A percentile compares a stretch with the other conserved stretches of the same genome.
Conservation (phyloP, 1,140 invertebrate species). For the Ctenoplectra terminalis region DNA sequence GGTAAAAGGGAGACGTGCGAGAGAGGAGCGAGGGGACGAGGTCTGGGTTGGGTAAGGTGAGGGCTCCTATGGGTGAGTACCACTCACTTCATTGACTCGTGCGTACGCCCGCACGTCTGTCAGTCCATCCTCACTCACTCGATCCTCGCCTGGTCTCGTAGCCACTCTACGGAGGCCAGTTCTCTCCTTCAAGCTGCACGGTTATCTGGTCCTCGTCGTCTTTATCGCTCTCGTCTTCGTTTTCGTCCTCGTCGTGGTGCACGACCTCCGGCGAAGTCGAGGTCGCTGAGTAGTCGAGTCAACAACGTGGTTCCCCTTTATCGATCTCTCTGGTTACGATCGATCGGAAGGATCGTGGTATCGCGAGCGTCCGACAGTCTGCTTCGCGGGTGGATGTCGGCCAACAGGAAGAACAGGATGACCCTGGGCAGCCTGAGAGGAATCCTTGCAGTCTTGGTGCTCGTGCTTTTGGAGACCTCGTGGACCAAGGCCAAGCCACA, state of each 20-base stretch:
- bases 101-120: slow-evolving; percentile 73
- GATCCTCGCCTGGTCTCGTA: slow-evolving; percentile 59
- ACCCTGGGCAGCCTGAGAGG: slow-evolving; percentile 64
- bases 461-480: slow-evolving; percentile 61
- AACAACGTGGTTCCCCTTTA: background rate
- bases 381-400: slow-evolving; percentile 43
- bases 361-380: background rate
- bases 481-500: slow-evolving; percentile 68
- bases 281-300: slow-evolving; percentile 16
- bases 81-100: slow-evolving; percentile 77
- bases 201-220: too few relatives aligned
- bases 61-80: slow-evolving; percentile 74
- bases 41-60: slow-evolving; percentile 73
- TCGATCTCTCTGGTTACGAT: too few relatives aligned
- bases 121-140: slow-evolving; percentile 68
- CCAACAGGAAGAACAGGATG: slow-evolving; percentile 48
- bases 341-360: background rate
- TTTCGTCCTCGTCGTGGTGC: slow-evolving; percentile 30
- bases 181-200: slow-evolving; percentile 25
- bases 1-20: slow-evolving; percentile 68
- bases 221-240: too few relatives aligned
- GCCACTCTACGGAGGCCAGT: slow-evolving; percentile 56
- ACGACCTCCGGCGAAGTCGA: slow-evolving; percentile 22
- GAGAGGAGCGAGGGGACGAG: slow-evolving; percentile 63
- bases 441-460: slow-evolving; percentile 60